Base-by-base conservation (phyloP, 2,797 vertebrate genomes). In the Poecilia picta region DNA sequence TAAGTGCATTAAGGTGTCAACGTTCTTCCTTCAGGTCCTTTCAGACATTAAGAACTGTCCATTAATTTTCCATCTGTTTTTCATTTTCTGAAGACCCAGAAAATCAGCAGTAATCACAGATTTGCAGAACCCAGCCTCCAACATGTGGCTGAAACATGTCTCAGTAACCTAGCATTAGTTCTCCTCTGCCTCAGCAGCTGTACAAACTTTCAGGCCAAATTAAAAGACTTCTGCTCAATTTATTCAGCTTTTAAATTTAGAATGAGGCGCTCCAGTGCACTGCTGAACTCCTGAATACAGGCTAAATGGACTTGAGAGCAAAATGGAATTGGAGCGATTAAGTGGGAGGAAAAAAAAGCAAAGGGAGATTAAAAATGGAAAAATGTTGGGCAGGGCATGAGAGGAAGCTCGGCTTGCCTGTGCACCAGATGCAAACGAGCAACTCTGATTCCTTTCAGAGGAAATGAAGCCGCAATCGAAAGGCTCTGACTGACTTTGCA, bases 171-270 rank as follows among this genome's bases (percentile, higher is more conserved):
- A 46, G 74, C 76, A 64, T 64, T 75, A 80, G 11, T 53, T 23
- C 72, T 71, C 57, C 73, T 73, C 80, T 46, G 74, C 85, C 85
- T 70, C 72, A 76, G 76, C 80, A 46, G 51, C 62, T 39, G 64
- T 25, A 31, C 15, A 80, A 88, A 82, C 78, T 36, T 78, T 73
- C 36, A 72, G 70, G 23, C 31, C n/a, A 2, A 85, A 80, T 83
- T 74, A 74, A 87, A 88, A 72, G 74, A 86, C 86, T 85, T 86
- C 73, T 87, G 77, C 86, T 89, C 33, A 5, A 86, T 82, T 81
- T 81, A 88, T 86, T 89, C 41, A 75, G 79, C 78, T 80, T 89
- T 91, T 89, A 92, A 93, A 94, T 89, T 89, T 80, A 90, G 91
- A 76, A 72, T 0, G 16, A 80, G 77, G 76, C 46, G 53, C 83